A percentile compares a stretch with the other conserved stretches of the same genome.
phyloP scores from a whole-genome alignment of 2,113 vertebrate genomes.

The Pteruthius melanotis region DNA sequence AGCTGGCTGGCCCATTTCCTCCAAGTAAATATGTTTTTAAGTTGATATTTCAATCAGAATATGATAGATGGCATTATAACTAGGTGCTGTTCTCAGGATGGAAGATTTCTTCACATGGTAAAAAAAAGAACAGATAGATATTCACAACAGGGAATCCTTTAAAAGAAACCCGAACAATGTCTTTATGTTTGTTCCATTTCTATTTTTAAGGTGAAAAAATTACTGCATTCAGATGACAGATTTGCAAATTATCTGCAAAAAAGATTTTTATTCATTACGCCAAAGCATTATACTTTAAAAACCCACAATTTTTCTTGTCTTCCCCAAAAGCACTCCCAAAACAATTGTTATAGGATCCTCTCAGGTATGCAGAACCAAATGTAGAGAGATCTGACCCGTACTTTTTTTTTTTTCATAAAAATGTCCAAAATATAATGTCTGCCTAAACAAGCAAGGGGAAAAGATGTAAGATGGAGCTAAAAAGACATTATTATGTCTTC shows the following conservation, averaged over 20 bases:
- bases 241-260: not conserved
- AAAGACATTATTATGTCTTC: not conserved
- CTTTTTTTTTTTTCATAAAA: not conserved
- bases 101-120: not conserved
- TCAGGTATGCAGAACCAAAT: not conserved
- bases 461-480: not conserved
- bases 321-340: not conserved
- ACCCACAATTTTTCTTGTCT: rapidly evolving
- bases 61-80: not conserved
- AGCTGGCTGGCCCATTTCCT: not conserved
- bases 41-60: not conserved
- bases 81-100: not conserved
- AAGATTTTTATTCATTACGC: not conserved
- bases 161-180: rapidly evolving
- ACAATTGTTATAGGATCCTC: not conserved
- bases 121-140: not conserved
- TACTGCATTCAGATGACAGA: not conserved
- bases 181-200: not conserved
- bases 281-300: not conserved
- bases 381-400: not conserved
- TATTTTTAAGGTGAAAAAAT: not conserved
- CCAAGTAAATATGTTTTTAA: not conserved
- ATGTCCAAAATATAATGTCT: not conserved
- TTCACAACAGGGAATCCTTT: not conserved
- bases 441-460: not conserved